Evolutionary conservation across 2,113 vertebrate species (phyloP).

Genomic region (Cacatua alba): DNA sequence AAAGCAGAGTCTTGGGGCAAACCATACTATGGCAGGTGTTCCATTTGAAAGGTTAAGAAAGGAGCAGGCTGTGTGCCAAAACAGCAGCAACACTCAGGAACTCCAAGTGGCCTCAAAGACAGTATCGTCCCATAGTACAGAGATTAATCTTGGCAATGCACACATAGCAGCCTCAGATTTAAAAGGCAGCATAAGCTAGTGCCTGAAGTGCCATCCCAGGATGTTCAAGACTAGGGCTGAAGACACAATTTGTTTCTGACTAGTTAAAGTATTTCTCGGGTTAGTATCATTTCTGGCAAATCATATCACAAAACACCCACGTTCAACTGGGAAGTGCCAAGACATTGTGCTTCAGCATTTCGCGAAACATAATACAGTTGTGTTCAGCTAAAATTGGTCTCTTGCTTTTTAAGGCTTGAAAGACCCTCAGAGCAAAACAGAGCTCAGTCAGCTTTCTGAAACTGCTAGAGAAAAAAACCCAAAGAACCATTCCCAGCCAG

Average conservation of each 20-base stretch:
- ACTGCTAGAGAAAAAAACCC: neutral
- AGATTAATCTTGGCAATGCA: neutral
- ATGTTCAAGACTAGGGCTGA: neutral
- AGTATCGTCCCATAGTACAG: neutral
- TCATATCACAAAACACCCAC: neutral
- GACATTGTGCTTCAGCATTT: neutral
- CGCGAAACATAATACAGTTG: neutral
- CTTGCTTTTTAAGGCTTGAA: neutral
- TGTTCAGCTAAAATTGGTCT: neutral
- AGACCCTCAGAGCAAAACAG: neutral
- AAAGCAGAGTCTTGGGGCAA: neutral
- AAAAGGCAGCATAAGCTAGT: neutral
- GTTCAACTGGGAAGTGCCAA: neutral
- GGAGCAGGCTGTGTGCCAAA: neutral
- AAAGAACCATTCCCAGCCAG: neutral
- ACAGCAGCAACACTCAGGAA: neutral
- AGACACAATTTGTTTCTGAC: neutral
- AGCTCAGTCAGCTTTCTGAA: neutral
- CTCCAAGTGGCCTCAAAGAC: neutral
- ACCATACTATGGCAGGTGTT: neutral
- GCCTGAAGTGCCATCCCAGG: neutral
- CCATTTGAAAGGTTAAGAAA: neutral
- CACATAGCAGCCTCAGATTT: neutral
- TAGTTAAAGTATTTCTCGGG: neutral
- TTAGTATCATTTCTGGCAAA: neutral